A percentile compares a stretch with the other conserved stretches of the same genome.
phyloP scores from a whole-genome alignment of 2,113 vertebrate genomes.

The Phalacrocorax aristotelis region DNA sequence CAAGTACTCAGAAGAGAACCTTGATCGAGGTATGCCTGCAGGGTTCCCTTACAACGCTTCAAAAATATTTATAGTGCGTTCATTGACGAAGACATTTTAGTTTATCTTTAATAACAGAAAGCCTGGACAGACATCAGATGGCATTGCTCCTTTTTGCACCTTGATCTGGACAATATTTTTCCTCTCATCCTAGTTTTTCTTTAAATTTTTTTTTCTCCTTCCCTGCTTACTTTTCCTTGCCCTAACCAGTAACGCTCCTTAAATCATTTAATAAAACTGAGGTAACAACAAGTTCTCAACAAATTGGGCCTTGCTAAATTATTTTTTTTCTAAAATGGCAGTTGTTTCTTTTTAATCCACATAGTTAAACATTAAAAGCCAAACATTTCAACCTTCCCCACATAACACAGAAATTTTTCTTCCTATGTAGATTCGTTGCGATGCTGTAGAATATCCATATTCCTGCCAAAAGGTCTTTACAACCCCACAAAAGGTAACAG shows the following conservation, averaged over 20 bases:
- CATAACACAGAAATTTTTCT: not conserved
- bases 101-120: not conserved
- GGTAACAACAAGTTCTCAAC: not conserved
- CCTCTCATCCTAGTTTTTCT: not conserved
- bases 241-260: not conserved
- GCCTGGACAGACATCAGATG: not conserved
- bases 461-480: not conserved
- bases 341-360: not conserved
- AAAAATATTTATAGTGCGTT: not conserved
- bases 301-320: not conserved
- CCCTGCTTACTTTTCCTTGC: not conserved
- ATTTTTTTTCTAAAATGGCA: not conserved
- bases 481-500: not conserved
- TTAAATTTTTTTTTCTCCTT: not conserved
- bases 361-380: not conserved
- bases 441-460: not conserved
- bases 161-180: not conserved
- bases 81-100: not conserved
- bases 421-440: accelerated
- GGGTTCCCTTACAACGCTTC: not conserved
- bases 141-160: not conserved
- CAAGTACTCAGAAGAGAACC: not conserved
- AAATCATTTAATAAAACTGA: not conserved
- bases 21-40: not conserved
- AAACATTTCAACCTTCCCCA: not conserved